These are phyloP conservation scores for Oenanthe oenanthe DNA, from an alignment of 2,113 vertebrate species.

Conservation along the genomic window DNA sequence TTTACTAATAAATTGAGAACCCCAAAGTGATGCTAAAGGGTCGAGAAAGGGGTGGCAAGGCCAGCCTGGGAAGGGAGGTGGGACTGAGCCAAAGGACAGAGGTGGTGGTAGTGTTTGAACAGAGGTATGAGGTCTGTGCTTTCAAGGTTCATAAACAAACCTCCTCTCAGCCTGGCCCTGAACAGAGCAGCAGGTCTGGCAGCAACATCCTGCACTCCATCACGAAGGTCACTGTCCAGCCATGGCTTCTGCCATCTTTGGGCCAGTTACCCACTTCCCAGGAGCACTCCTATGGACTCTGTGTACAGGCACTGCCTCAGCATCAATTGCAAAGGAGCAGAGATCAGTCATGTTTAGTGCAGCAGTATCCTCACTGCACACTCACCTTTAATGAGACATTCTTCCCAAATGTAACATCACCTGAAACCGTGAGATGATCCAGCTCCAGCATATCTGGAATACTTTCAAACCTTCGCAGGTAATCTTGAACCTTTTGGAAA, in stretches of 20 bases:
- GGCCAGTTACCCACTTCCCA: neutral
- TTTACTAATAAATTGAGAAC: neutral
- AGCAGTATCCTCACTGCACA: neutral
- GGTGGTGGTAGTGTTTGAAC: neutral
- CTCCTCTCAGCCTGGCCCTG: neutral
- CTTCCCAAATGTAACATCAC: conserved; percentile 97
- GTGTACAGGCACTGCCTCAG: neutral
- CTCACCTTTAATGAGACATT: conserved; percentile 94
- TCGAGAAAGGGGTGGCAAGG: neutral
- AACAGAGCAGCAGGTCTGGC: neutral
- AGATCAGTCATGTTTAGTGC: neutral
- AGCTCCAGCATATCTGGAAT: conserved; percentile 98
- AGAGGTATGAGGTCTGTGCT: neutral
- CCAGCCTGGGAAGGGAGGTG: neutral
- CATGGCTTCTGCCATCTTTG: neutral
- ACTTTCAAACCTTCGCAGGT: conserved; percentile 93
- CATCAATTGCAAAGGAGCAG: neutral
- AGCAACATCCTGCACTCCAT: neutral
- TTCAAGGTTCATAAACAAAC: neutral
- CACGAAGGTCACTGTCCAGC: too few species aligned
- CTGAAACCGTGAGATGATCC: conserved; percentile 97
- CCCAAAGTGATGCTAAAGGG: neutral
- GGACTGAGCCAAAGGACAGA: neutral
- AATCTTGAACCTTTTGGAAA: conserved; percentile 90
- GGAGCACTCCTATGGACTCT: neutral